Base-by-base conservation (phyloP, 2,888 invertebrate genomes). In the Melitaea athalia region DNA sequence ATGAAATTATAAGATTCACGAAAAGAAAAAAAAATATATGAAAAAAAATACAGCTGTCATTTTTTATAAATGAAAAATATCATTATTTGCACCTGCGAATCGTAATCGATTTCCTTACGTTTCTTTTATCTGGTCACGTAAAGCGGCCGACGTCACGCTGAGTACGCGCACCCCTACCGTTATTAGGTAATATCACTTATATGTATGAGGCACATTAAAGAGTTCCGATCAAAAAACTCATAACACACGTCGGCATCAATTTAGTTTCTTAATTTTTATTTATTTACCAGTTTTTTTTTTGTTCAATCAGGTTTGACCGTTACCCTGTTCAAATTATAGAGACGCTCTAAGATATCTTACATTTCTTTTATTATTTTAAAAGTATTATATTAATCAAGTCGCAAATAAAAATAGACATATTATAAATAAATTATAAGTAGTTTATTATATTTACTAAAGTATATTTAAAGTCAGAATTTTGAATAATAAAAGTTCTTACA, bases 21-120 rank as follows among this genome's bases (percentile, higher is more conserved):
- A 69, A 6, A 31, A 17, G 15, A 52, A 53, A 31, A 64, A n/a
- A 52, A 67, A 69, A 2, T 24, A 24, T 24, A 63, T 50, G 49
- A 68, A 61, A 69, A 68, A 79, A 80, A 79, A 78, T 75, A 70
- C 85, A 85, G 80, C 84, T 81, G 84, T 80, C 70, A 76, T 70
- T 82, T 77, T 82, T 65, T 61, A 49, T 43, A 60, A 73, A 70
- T 77, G 75, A 74, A 79, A 79, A 78, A 81, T 80, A 82, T 80
- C 71, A 78, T 85, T 87, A 85, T 88, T 91, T 88, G 88, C 91
- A 91, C 89, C 90, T 90, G 90, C 89, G 78, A 88, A 85, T 85
- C 80, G 77, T 85, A 86, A 88, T 86, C 85, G 87, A 88, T 89
- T 89, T 83, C 70, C 76, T 78, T 78, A 71, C 67, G 76, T 79